These are phyloP conservation scores for Butastur rufipennis DNA, from an alignment of 2,113 vertebrate genomes.

Conservation along the genomic window DNA sequence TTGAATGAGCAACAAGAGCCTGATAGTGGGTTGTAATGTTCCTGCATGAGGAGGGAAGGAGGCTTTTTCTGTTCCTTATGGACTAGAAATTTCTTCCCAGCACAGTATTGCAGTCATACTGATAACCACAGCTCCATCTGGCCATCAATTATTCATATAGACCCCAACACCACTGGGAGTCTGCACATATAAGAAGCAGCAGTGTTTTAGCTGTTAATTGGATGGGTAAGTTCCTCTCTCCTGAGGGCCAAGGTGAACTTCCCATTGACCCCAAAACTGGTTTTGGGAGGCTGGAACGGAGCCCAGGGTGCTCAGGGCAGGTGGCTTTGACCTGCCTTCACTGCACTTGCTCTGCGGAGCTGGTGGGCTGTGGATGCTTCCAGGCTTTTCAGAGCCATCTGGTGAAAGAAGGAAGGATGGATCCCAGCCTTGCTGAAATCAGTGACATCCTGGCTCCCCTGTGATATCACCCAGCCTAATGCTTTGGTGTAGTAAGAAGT, in stretches of 20 bases:
- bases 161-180: background rate
- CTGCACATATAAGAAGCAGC: background rate
- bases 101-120: background rate
- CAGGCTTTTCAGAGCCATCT: background rate
- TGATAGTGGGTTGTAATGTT: rapidly evolving
- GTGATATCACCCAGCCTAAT: background rate
- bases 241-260: constrained; percentile 7
- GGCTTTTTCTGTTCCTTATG: background rate
- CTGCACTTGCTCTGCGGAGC: background rate
- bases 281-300: background rate
- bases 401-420: background rate
- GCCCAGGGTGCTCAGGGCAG: background rate
- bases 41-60: background rate
- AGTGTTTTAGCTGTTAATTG: constrained; percentile 33
- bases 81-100: background rate
- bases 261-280: background rate
- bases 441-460: background rate
- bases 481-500: background rate
- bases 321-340: background rate
- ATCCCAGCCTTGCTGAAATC: background rate
- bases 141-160: background rate
- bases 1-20: background rate
- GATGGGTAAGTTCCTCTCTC: constrained; percentile 15
- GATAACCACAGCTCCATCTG: constrained; percentile 7
- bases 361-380: background rate